A percentile compares a stretch with the other conserved stretches of the same genome.
Evolutionary conservation across 2,888 invertebrate species (phyloP).

Genomic region (Loripinus fragilis): DNA sequence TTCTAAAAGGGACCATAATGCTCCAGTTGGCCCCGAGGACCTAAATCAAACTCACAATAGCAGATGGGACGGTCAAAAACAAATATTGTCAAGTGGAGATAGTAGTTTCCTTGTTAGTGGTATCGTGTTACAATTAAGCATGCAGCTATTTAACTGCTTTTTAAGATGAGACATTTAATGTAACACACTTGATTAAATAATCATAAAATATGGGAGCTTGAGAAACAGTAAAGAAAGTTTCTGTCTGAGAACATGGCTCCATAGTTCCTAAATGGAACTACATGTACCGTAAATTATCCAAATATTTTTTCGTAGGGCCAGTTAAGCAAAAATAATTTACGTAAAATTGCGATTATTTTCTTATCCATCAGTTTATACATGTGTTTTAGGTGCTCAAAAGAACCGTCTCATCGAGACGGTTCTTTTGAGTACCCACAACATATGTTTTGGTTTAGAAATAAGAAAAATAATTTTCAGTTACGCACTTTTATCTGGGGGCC

Average conservation of each 20-base stretch:
- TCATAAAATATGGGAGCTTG: neutral
- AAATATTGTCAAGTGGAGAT: conserved; percentile 13
- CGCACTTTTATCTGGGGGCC: too few species aligned
- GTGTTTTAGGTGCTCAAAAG: too few species aligned
- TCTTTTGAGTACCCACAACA: too few species aligned
- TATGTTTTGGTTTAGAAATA: too few species aligned
- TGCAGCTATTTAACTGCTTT: conserved; percentile 16
- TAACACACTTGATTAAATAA: conserved; percentile 18
- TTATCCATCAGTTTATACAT: too few species aligned
- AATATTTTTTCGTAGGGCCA: too few species aligned
- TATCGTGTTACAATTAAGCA: conserved; percentile 8
- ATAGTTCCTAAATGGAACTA: neutral
- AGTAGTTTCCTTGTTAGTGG: neutral
- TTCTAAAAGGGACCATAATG: neutral
- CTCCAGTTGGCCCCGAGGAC: conserved; percentile 14
- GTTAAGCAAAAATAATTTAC: too few species aligned
- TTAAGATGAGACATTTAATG: conserved; percentile 12
- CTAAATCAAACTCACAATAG: conserved; percentile 13
- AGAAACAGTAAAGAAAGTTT: conserved; percentile 3
- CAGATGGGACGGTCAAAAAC: conserved; percentile 16
- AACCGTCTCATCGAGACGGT: too few species aligned
- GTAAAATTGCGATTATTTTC: too few species aligned
- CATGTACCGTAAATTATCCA: too few species aligned
- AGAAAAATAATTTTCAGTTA: too few species aligned
- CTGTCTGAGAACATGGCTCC: neutral